A percentile compares a stretch with the other conserved stretches of the same genome.
Conservation (phyloP, 2,888 invertebrate genomes). For the Ryuthela nishihirai region DNA sequence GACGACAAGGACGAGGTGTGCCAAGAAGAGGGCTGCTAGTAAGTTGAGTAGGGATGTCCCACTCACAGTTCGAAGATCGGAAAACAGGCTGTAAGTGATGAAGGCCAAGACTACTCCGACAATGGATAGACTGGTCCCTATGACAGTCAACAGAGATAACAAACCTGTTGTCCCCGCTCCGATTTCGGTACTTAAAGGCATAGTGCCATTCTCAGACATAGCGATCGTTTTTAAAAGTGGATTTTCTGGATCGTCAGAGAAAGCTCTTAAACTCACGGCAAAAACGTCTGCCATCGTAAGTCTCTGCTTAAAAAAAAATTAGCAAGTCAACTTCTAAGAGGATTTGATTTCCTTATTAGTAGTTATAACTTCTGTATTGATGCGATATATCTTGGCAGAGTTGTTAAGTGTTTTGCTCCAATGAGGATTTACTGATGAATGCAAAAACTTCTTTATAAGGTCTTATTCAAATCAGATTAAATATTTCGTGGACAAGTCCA, state of each 20-base stretch:
- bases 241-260: neutral
- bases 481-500: too few relatives aligned
- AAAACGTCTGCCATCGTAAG: conserved; percentile 9
- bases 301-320: neutral
- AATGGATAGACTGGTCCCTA: conserved; percentile 63
- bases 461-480: too few relatives aligned
- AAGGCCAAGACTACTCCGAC: conserved; percentile 66
- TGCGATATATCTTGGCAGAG: too few relatives aligned
- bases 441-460: too few relatives aligned
- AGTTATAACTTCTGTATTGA: too few relatives aligned
- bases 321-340: too few relatives aligned
- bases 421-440: too few relatives aligned
- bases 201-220: neutral
- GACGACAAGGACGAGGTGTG: conserved; percentile 63
- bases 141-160: conserved; percentile 62
- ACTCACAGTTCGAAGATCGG: conserved; percentile 62
- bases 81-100: conserved; percentile 66
- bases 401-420: too few relatives aligned
- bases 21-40: conserved; percentile 64
- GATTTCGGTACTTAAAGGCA: neutral
- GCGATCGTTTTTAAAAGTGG: neutral
- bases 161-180: conserved; percentile 54
- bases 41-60: conserved; percentile 65
- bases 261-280: conserved; percentile 3
- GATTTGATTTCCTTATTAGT: too few relatives aligned